Percentiles rank a stretch among this genome's conserved stretches.
Conservation (phyloP, 2,797 vertebrate genomes). For the Protonibea diacanthus region DNA sequence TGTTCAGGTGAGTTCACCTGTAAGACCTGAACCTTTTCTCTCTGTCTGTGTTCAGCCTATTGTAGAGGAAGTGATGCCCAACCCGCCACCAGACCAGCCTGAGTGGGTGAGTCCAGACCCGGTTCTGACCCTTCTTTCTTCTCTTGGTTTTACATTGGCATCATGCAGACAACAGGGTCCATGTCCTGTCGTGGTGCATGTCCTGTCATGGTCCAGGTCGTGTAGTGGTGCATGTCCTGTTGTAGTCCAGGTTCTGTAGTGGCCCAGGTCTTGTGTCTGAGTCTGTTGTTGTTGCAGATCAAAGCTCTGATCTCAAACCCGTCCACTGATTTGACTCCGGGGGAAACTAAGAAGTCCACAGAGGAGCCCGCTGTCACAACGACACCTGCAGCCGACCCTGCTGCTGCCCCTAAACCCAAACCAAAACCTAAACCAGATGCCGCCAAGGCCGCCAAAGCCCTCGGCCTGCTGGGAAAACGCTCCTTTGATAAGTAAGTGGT, state of each 20-base stretch:
- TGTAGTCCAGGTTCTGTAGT: too few species aligned
- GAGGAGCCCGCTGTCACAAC: background rate
- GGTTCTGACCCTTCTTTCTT: background rate
- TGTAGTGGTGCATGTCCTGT: too few species aligned
- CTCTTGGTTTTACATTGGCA: too few species aligned
- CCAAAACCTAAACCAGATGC: constrained; percentile 15
- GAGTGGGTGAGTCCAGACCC: constrained; percentile 73
- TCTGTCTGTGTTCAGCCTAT: constrained; percentile 39
- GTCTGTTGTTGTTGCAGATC: constrained; percentile 52
- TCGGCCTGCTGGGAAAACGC: constrained; percentile 76
- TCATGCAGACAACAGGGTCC: too few species aligned
- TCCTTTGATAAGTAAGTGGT: constrained; percentile 67
- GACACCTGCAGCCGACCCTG: rapidly evolving
- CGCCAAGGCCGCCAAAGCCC: background rate
- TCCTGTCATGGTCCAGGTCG: too few species aligned
- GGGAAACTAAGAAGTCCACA: background rate
- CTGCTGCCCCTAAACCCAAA: rapidly evolving
- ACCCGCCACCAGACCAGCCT: constrained; percentile 73
- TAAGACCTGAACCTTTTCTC: background rate
- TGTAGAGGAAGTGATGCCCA: constrained; percentile 58
- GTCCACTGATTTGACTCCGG: background rate
- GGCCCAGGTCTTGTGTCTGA: too few species aligned
- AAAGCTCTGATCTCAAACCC: constrained; percentile 78
- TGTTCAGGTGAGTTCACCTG: background rate
- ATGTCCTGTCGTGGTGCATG: too few species aligned